phyloP scores from a whole-genome alignment of 2,113 vertebrate genomes.

The Morone chrysops region DNA sequence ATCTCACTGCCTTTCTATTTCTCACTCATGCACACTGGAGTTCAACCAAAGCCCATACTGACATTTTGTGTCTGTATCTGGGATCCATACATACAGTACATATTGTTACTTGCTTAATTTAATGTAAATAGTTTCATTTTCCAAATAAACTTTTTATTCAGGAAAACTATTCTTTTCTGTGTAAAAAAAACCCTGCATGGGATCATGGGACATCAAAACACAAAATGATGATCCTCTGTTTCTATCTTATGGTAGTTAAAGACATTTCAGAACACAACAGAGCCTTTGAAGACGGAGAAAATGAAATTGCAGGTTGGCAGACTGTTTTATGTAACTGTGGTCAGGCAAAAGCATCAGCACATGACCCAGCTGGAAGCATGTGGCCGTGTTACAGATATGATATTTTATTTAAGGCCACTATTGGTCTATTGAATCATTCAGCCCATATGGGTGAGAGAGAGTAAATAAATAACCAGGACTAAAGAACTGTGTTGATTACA shows the following conservation, averaged over 20 bases:
- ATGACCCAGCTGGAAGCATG: neutral
- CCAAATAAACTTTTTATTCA: neutral
- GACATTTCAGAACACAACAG: neutral
- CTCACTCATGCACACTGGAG: constrained; percentile 14
- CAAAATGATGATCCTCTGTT: neutral
- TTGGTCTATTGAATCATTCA: neutral
- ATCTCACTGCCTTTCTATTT: constrained; percentile 12
- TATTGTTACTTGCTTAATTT: neutral
- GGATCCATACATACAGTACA: neutral
- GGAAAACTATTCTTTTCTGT: neutral
- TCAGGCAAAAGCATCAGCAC: neutral
- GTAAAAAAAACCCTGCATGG: neutral
- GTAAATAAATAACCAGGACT: neutral
- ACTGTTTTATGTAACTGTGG: neutral
- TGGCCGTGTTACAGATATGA: neutral
- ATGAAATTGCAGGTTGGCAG: neutral
- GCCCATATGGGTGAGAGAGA: neutral
- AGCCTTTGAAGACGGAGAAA: neutral
- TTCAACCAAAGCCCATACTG: neutral
- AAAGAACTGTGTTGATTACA: neutral
- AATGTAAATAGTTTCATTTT: neutral
- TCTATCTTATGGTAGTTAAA: neutral
- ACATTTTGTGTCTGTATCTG: neutral
- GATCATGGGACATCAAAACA: neutral
- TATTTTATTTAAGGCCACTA: neutral